Evolutionary conservation across 2,888 invertebrate genomes (phyloP).

Genomic region (Ernsta delagoae): DNA sequence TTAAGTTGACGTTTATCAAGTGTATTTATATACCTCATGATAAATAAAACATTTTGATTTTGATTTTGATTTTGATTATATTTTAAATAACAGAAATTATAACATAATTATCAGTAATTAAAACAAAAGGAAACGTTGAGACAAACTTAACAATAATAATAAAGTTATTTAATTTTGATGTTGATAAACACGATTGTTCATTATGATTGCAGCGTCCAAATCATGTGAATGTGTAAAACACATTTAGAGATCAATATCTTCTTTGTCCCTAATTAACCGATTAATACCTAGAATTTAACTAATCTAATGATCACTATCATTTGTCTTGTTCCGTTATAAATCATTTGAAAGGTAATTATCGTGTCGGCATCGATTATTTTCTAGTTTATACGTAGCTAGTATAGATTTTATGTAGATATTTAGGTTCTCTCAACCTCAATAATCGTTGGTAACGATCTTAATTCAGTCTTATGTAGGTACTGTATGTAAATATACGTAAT

Average conservation of each 20-base stretch:
- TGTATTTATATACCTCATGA: no score
- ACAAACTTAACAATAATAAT: no score
- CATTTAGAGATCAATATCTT: neutral
- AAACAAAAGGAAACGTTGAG: no score
- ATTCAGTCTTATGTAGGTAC: no score
- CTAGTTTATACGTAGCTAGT: neutral
- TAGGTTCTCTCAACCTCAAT: neutral
- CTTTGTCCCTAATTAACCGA: constrained; percentile 7
- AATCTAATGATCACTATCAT: constrained; percentile 11
- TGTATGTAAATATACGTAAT: no score
- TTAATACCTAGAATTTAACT: constrained; percentile 14
- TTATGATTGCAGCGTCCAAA: neutral
- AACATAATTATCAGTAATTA: no score
- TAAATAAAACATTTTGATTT: no score
- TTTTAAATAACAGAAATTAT: no score
- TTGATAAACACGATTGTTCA: neutral
- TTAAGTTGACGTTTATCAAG: no score
- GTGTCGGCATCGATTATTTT: constrained; percentile 12
- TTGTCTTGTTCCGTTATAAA: constrained; percentile 6
- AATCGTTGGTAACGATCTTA: neutral
- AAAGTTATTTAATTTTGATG: neutral
- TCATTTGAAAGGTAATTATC: constrained; percentile 15
- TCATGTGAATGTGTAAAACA: neutral
- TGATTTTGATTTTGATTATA: no score
- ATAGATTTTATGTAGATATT: neutral